phyloP scores from a whole-genome alignment of 2,888 invertebrate species.

The Trilocha varians region DNA sequence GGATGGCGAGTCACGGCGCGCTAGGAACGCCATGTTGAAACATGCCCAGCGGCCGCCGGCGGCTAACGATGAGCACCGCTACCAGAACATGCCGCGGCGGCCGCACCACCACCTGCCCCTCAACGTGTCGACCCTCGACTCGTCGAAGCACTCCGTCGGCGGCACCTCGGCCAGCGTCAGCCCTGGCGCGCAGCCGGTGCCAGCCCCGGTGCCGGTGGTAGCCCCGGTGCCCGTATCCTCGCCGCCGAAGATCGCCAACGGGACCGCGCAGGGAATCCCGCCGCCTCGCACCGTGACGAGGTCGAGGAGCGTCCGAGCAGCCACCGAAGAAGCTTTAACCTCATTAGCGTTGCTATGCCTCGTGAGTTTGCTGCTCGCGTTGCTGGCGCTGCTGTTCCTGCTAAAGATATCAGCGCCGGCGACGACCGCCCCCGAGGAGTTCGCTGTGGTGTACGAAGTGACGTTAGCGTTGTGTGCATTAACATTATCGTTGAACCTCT shows the following conservation, averaged over 20 bases:
- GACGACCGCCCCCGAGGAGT: conserved; percentile 80
- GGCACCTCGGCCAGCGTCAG: conserved; percentile 73
- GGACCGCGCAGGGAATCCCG: conserved; percentile 73
- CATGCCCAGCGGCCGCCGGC: conserved; percentile 77
- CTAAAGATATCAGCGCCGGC: conserved; percentile 85
- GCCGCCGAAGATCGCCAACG: conserved; percentile 64
- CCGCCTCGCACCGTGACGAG: conserved; percentile 40
- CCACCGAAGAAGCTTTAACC: conserved; percentile 82
- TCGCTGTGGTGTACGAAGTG: conserved; percentile 92
- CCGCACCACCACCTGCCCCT: conserved; percentile 76
- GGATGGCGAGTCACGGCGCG: conserved; percentile 57
- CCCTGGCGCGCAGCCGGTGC: conserved; percentile 60
- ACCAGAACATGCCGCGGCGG: conserved; percentile 73
- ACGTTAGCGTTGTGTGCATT: conserved; percentile 91
- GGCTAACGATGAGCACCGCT: conserved; percentile 69
- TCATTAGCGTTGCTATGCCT: conserved; percentile 89
- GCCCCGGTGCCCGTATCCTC: conserved; percentile 45
- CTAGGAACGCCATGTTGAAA: conserved; percentile 78
- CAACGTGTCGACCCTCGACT: conserved; percentile 78
- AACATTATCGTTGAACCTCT: conserved; percentile 89
- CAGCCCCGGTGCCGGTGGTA: conserved; percentile 35
- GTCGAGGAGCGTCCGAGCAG: conserved; percentile 47
- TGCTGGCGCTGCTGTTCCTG: conserved; percentile 87
- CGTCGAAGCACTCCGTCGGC: conserved; percentile 76
- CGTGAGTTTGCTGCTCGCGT: conserved; percentile 86